phyloP scores from a whole-genome alignment of 2,797 vertebrate genomes.

The Hyperoplus lanceolatus region DNA sequence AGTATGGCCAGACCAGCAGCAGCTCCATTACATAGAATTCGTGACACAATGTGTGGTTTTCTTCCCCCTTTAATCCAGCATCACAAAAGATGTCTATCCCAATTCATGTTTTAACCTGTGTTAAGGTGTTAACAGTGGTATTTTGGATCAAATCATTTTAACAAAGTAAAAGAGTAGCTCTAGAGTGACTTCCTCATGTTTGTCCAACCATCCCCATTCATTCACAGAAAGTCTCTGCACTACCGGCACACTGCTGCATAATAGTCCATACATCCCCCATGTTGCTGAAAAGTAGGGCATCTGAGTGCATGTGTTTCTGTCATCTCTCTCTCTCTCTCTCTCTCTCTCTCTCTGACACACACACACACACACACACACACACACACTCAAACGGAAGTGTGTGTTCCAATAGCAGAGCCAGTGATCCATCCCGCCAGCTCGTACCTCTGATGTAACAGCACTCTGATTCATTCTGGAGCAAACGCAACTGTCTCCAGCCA shows the following conservation, averaged over 20 bases:
- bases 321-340: conserved; percentile 36
- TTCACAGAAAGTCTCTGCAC: conserved; percentile 45
- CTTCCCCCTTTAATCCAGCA: neutral
- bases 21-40: neutral
- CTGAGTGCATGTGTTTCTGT: conserved; percentile 54
- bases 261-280: conserved; percentile 65
- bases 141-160: neutral
- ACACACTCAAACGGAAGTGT: conserved; percentile 69
- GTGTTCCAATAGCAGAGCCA: conserved; percentile 73
- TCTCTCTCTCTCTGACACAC: conserved; percentile 1
- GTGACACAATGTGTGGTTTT: neutral
- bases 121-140: neutral
- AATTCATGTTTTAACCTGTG: no score
- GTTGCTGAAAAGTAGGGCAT: conserved; percentile 80
- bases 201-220: conserved; percentile 45
- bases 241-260: conserved; percentile 56
- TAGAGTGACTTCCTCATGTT: conserved; percentile 22
- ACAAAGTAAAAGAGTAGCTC: neutral
- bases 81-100: neutral
- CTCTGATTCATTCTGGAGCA: conserved; percentile 81
- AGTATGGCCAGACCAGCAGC: no score
- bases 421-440: conserved; percentile 74
- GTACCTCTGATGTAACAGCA: conserved; percentile 80
- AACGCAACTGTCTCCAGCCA: conserved; percentile 66
- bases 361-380: conserved; percentile 34